Percentiles rank a stretch among this genome's conserved stretches.
These are phyloP conservation scores for Nematostella vectensis DNA, from an alignment of 92 coral and sea anemone species.

Conservation along the genomic window DNA sequence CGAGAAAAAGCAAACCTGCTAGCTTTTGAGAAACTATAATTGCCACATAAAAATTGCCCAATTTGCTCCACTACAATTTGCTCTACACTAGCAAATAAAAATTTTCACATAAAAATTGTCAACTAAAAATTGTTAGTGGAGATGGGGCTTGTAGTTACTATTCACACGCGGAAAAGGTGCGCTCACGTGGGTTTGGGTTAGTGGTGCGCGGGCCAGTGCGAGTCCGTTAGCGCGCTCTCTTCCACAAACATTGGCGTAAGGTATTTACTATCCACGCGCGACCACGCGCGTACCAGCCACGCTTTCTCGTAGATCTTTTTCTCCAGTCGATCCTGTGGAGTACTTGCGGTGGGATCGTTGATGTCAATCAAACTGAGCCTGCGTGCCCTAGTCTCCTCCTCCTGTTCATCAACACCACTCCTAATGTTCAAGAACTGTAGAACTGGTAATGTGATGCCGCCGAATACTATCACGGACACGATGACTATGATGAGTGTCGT, in stretches of 20 bases:
- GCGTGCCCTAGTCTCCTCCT: conserved; percentile 86
- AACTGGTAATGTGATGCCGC: conserved; percentile 79
- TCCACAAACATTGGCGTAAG: conserved; percentile 90
- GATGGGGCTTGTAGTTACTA: too few species aligned
- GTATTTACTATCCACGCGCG: conserved; percentile 81
- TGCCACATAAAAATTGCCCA: too few species aligned
- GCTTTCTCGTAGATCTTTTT: conserved; percentile 92
- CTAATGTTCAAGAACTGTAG: conserved; percentile 70
- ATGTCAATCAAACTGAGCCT: conserved; percentile 85
- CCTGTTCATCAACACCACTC: conserved; percentile 79
- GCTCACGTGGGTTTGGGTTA: too few species aligned
- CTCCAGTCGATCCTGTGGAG: conserved; percentile 86
- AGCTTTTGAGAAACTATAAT: too few species aligned
- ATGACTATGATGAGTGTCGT: conserved; percentile 85
- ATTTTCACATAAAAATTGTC: too few species aligned
- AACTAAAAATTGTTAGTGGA: too few species aligned
- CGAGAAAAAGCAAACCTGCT: too few species aligned
- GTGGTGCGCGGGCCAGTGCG: neutral
- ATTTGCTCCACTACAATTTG: too few species aligned
- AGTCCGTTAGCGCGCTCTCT: conserved; percentile 56
- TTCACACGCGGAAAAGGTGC: too few species aligned
- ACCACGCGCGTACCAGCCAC: conserved; percentile 94
- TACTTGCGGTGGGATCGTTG: conserved; percentile 90
- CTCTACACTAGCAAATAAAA: too few species aligned
- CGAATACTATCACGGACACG: conserved; percentile 88